Conservation (phyloP, 2,113 vertebrate species). For the mouse (Mus musculus) region DNA sequence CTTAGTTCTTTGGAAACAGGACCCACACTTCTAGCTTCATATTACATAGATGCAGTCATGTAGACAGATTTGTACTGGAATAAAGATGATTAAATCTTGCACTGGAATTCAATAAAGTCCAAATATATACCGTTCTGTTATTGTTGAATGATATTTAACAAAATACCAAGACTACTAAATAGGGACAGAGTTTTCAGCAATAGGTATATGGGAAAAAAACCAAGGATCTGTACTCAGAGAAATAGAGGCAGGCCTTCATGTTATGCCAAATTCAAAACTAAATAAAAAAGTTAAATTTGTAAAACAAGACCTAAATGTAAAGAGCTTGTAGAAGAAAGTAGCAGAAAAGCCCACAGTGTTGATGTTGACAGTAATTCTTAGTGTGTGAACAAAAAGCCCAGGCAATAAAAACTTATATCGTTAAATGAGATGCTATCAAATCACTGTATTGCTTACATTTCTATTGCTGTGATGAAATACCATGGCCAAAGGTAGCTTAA, state of each 20-base stretch:
- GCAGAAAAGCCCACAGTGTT: background rate
- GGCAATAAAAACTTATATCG: background rate
- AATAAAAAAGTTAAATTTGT: background rate
- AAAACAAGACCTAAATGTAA: background rate
- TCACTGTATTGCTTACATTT: background rate
- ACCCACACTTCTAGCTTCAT: background rate
- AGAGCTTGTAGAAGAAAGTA: background rate
- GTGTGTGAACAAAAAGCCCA: background rate
- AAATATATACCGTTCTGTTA: background rate
- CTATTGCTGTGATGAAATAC: background rate
- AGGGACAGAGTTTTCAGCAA: background rate
- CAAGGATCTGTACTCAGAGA: background rate
- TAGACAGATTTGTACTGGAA: background rate
- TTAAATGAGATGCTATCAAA: background rate
- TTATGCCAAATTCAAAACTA: background rate
- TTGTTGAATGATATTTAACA: background rate
- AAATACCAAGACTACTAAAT: background rate
- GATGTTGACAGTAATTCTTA: background rate
- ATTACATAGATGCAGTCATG: background rate
- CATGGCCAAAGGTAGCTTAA: background rate
- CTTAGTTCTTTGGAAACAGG: background rate
- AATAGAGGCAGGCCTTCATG: background rate
- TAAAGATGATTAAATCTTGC: background rate
- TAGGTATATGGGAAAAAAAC: background rate
- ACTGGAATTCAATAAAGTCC: background rate